Conservation (phyloP, 2,113 vertebrate genomes). For the Thalassarche chlororhynchos region DNA sequence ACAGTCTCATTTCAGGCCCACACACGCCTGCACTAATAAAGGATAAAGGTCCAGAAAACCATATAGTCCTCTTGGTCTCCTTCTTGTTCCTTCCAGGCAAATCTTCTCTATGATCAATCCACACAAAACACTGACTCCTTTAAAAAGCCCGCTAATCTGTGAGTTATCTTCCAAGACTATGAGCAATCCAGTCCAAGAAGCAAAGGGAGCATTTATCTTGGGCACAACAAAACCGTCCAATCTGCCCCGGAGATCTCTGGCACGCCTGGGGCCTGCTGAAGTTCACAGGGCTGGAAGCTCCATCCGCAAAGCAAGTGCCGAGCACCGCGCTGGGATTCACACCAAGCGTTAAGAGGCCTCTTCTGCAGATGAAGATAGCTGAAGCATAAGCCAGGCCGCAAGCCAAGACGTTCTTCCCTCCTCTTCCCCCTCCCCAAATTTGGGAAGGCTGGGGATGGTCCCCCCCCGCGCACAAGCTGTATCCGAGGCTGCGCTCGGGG, state of each 20-base stretch:
- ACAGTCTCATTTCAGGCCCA: background rate
- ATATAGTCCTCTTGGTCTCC: background rate
- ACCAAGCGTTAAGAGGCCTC: background rate
- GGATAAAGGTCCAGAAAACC: background rate
- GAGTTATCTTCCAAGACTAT: background rate
- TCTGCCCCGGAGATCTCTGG: slow-evolving; percentile 48
- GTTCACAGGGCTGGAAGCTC: background rate
- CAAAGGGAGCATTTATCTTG: background rate
- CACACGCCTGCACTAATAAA: background rate
- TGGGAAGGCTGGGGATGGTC: background rate
- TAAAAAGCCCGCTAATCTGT: background rate
- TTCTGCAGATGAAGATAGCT: background rate
- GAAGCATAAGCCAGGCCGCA: background rate
- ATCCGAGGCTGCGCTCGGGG: background rate
- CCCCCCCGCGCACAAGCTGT: accelerated
- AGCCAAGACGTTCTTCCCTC: background rate
- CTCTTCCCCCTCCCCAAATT: background rate
- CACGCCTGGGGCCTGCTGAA: background rate
- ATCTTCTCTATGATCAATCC: background rate
- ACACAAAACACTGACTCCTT: background rate
- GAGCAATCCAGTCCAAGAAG: background rate
- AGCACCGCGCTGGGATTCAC: background rate
- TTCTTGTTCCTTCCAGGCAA: background rate
- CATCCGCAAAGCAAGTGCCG: background rate
- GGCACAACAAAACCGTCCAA: background rate